A percentile compares a stretch with the other conserved stretches of the same genome.
These are phyloP conservation scores for Oppia nitens DNA, from an alignment of 1,140 invertebrate species.

Conservation along the genomic window DNA sequence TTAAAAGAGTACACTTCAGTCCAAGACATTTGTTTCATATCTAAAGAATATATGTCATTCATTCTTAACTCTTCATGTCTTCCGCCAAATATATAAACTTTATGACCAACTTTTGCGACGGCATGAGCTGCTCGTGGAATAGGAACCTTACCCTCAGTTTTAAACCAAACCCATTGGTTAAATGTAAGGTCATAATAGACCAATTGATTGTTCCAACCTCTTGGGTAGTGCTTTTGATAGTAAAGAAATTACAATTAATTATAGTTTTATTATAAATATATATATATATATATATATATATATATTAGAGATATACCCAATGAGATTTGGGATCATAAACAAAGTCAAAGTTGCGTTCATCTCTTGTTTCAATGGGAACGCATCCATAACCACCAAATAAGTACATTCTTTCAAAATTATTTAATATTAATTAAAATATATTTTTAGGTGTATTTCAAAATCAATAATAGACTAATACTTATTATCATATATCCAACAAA, in stretches of 20 bases:
- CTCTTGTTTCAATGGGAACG: neutral
- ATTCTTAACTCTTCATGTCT: slow-evolving; percentile 25
- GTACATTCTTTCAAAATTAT: too few species aligned
- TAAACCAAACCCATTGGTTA: slow-evolving; percentile 26
- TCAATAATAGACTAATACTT: too few species aligned
- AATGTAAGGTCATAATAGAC: slow-evolving; percentile 55
- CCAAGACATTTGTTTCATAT: slow-evolving; percentile 31
- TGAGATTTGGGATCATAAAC: slow-evolving; percentile 19
- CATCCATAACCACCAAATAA: slow-evolving; percentile 25
- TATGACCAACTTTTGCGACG: slow-evolving; percentile 23
- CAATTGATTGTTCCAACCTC: slow-evolving; percentile 17
- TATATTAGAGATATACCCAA: too few species aligned
- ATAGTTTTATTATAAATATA: too few species aligned
- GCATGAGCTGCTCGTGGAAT: slow-evolving; percentile 32
- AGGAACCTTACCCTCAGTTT: slow-evolving; percentile 27
- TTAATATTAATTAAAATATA: too few species aligned
- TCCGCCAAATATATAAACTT: slow-evolving; percentile 34
- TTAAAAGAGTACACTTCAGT: slow-evolving; percentile 24
- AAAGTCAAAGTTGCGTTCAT: slow-evolving; percentile 22
- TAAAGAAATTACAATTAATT: slow-evolving; percentile 25
- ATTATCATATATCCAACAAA: slow-evolving; percentile 28
- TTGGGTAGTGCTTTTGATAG: slow-evolving; percentile 16
- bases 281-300: too few species aligned
- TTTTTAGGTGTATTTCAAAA: too few species aligned
- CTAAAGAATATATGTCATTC: slow-evolving; percentile 33